phyloP scores from a whole-genome alignment of 2,113 vertebrate genomes.

The Saimiri boliviensis region DNA sequence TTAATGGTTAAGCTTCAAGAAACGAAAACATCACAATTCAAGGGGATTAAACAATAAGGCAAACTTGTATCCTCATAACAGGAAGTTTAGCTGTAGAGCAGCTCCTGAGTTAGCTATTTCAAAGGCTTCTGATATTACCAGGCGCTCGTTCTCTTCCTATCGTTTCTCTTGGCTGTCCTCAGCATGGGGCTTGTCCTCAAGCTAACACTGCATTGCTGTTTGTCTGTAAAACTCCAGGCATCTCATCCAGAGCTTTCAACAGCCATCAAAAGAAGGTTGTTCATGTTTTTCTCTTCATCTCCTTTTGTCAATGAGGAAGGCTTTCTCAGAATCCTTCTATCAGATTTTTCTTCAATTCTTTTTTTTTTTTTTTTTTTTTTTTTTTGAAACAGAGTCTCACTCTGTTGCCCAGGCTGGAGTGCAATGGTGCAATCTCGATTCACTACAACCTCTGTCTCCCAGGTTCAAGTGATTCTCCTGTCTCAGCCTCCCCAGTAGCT shows the following conservation, averaged over 20 bases:
- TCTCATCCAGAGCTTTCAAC: background rate
- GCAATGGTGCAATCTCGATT: too few relatives aligned
- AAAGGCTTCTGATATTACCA: background rate
- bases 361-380: too few relatives aligned
- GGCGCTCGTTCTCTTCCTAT: background rate
- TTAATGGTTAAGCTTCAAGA: background rate
- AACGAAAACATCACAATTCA: background rate
- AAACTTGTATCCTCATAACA: background rate
- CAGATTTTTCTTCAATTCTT: background rate
- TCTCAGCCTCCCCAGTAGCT: too few relatives aligned
- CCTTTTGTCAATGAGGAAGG: background rate
- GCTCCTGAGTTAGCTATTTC: background rate
- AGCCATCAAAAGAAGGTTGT: background rate
- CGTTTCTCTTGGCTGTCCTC: background rate
- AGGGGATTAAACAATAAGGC: background rate
- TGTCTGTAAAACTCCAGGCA: background rate
- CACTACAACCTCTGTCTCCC: too few relatives aligned
- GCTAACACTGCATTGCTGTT: background rate
- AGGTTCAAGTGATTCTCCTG: too few relatives aligned
- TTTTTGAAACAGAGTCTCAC: too few relatives aligned
- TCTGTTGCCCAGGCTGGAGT: too few relatives aligned
- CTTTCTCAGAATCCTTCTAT: background rate
- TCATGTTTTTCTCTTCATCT: background rate
- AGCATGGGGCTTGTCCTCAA: background rate
- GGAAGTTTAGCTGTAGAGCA: background rate